Evolutionary conservation across 2,797 vertebrate genomes (phyloP), one percentile per base, ranked within the genome.

Genomic region (Sebastes minor): DNA sequence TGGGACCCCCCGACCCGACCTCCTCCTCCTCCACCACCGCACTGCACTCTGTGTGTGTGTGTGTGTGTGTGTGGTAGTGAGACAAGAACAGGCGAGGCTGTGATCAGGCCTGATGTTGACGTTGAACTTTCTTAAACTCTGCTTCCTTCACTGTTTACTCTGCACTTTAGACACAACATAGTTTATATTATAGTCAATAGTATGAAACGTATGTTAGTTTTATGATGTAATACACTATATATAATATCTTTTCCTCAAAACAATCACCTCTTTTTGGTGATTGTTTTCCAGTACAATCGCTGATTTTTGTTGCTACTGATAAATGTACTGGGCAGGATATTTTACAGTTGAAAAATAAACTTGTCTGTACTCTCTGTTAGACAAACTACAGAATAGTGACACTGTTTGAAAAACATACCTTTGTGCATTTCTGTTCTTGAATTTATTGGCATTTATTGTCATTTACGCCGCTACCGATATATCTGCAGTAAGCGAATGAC

Each of bases 1-100:
- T 3, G 75, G 79, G 79, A 88, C 95, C 95, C 95, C 95, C 92
- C 90, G 92, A 95, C 95, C 92, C 90, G 92, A 95, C 94, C 96
- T 95, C 93, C 82, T 66, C 94, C 96, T 95, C 93, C 82, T 49
- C 69, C 81, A 81, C 57, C 75, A 81, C 65, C 80, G 66, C 66
- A 56, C 53, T 25, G 33, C 69, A 56, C 53, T 25, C 23, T 32
- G 65, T 52, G 27, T 32, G 46, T 68, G 27, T 61, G 80, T 49
- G 65, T 53, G 20, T 73, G 59, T 46, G 64, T 55, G 80, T 35
- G 57, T n/a, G 38, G 62, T 23, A 67, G 55, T 57, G 59, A 68
- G 59, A 61, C 30, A 61, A 74, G 38, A 52, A 52, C 38, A 78
- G 49, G 53, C 64, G 6, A 30, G 53, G 67, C 56, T 55, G 3